These are phyloP conservation scores for Saccopteryx leptura DNA, from an alignment of 2,113 vertebrate species.

Conservation along the genomic window DNA sequence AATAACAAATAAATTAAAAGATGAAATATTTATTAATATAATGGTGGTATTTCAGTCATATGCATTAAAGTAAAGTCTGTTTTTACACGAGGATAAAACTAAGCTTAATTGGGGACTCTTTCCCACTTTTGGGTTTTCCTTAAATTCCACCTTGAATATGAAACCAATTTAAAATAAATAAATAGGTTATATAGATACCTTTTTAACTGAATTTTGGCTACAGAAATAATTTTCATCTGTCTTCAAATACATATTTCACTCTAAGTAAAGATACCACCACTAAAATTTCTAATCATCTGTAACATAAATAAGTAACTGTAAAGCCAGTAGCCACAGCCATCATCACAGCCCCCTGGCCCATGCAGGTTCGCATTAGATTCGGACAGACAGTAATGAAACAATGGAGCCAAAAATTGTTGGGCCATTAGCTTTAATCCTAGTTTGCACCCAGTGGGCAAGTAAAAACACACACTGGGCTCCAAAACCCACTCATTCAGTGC, in stretches of 20 bases:
- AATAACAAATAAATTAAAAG: constrained; percentile 31
- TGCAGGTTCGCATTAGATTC: too few species aligned
- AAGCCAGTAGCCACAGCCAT: too few species aligned
- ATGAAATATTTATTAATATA: neutral
- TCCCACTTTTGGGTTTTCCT: neutral
- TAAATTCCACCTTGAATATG: neutral
- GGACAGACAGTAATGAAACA: too few species aligned
- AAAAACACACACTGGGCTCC: too few species aligned
- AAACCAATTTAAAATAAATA: neutral
- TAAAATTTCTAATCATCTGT: neutral
- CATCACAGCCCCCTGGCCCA: too few species aligned
- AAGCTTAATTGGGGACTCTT: neutral
- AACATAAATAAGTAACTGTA: neutral
- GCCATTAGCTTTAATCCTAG: too few species aligned
- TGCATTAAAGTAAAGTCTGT: neutral
- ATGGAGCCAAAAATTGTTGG: too few species aligned
- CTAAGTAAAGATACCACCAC: neutral
- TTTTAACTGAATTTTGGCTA: neutral
- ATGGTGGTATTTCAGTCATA: neutral
- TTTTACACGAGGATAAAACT: neutral
- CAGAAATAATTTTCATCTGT: neutral
- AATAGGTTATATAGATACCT: neutral
- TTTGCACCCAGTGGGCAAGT: too few species aligned
- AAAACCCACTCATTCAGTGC: too few species aligned
- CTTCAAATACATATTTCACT: neutral